A percentile compares a stretch with the other conserved stretches of the same genome.
Conservation (phyloP, 2,113 vertebrate species). For the Coreoperca whiteheadi region DNA sequence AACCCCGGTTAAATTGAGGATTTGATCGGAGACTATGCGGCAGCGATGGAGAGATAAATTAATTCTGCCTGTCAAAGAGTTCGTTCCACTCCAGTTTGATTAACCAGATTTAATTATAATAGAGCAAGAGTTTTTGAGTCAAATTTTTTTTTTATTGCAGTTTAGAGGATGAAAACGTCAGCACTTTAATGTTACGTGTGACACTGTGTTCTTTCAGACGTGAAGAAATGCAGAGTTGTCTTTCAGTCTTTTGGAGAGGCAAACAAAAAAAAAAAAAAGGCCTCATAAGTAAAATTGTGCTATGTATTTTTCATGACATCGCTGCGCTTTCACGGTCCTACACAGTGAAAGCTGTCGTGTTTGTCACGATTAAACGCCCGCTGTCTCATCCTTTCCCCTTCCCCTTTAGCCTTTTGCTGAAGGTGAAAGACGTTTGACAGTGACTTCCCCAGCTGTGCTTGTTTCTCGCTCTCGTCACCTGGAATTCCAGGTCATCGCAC, state of each 20-base stretch:
- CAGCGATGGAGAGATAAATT: constrained; percentile 55
- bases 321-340: not conserved
- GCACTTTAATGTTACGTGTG: not conserved
- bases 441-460: not conserved
- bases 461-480: constrained; percentile 28
- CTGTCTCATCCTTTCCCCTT: not conserved
- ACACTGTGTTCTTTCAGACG: not conserved
- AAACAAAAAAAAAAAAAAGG: not conserved
- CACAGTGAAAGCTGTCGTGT: constrained; percentile 33
- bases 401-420: constrained; percentile 11
- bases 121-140: constrained; percentile 1
- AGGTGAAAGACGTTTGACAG: constrained; percentile 35
- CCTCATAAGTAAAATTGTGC: not conserved
- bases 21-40: constrained; percentile 39
- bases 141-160: not conserved
- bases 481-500: constrained; percentile 22
- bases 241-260: not conserved
- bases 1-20: constrained; percentile 37
- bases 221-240: not conserved
- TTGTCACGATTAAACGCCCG: constrained; percentile 20
- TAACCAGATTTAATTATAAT: constrained; percentile 26
- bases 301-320: not conserved
- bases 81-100: constrained; percentile 13
- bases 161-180: not conserved
- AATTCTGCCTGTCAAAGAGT: not conserved